A percentile compares a stretch with the other conserved stretches of the same genome.
Evolutionary conservation across 2,888 invertebrate genomes (phyloP).

Genomic region (Eulithis prunata): DNA sequence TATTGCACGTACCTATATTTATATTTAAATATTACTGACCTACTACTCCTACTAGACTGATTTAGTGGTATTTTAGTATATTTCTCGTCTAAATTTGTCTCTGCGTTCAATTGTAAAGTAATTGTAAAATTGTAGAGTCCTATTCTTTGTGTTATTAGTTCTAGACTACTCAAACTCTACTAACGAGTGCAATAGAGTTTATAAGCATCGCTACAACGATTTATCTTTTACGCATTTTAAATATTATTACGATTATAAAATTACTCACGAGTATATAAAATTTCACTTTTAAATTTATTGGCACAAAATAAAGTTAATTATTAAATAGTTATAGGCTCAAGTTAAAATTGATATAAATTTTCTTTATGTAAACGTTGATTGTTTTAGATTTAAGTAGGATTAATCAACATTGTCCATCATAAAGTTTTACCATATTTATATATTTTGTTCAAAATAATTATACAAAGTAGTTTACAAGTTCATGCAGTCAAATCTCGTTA

Average conservation of each 20-base stretch:
- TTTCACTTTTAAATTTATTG: conserved; percentile 74
- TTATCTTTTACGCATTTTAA: conserved; percentile 68
- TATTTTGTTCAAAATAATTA: conserved; percentile 47
- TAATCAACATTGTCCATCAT: conserved; percentile 35
- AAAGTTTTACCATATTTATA: conserved; percentile 33
- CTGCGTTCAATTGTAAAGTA: conserved; percentile 65
- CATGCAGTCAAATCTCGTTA: conserved; percentile 88
- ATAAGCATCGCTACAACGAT: conserved; percentile 75
- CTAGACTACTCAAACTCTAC: conserved; percentile 51
- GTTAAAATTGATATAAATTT: conserved; percentile 56
- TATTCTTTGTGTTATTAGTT: conserved; percentile 53
- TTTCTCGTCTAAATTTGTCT: conserved; percentile 51
- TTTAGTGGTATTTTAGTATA: conserved; percentile 76
- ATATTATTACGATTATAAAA: conserved; percentile 50
- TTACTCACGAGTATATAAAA: conserved; percentile 60
- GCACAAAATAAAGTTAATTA: conserved; percentile 62
- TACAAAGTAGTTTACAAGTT: conserved; percentile 52
- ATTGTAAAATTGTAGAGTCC: conserved; percentile 56
- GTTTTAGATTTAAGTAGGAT: conserved; percentile 43
- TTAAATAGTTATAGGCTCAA: conserved; percentile 65
- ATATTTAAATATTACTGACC: conserved; percentile 59
- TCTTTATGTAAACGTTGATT: conserved; percentile 54
- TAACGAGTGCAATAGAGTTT: conserved; percentile 50
- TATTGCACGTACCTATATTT: conserved; percentile 64
- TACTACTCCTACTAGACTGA: conserved; percentile 80